Base-by-base conservation (phyloP, 2,113 vertebrate species). In the Microtus pennsylvanicus region DNA sequence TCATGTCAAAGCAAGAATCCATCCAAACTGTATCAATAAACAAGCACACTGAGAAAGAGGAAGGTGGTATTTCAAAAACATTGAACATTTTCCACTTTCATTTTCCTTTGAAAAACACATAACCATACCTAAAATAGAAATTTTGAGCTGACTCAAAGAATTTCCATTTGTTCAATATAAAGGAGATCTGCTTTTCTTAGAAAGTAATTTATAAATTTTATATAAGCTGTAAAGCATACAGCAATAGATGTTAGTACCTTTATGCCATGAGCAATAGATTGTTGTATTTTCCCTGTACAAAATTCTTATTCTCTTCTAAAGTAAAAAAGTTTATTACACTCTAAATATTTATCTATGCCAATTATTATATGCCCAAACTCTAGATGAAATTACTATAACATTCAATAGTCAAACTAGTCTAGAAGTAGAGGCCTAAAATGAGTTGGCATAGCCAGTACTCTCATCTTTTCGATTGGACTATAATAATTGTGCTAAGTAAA, bases 1-100 rank as follows among this genome's bases (percentile, higher is more conserved):
- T 13, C 87, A 93, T 81, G 87, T 97, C 93, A 97, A 97, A 96
- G 89, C 75, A 89, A 93, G 69, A 97, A 94, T 87, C 80, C 87
- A 96, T 97, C 96, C 95, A 87, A 97, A 90, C n/a, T 87, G n/a
- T 81, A 72, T 52, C 70, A 89, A 93, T 93, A 93, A 92, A 78
- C 61, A 95, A 91, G 82, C 75, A 91, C 89, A 88, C 50, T 24
- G 78, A 93, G 80, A 90, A 30, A 33, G 4, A 96, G 67, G 96
- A 96, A 94, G 38, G 47, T 88, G 85, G 55, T 65, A 95, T 72
- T 94, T 96, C 90, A 69, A 95, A 96, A 96, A 19, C 35, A 55
- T 16, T 61, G 90, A 72, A 91, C 80, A 10, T 86, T 89, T 81
- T 89, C 33, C 69, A 91, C 30, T 45, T 89, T 93, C 91, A 93